These are phyloP conservation scores for Geotrupes spiniger DNA, from an alignment of 2,888 invertebrate species.

Conservation along the genomic window DNA sequence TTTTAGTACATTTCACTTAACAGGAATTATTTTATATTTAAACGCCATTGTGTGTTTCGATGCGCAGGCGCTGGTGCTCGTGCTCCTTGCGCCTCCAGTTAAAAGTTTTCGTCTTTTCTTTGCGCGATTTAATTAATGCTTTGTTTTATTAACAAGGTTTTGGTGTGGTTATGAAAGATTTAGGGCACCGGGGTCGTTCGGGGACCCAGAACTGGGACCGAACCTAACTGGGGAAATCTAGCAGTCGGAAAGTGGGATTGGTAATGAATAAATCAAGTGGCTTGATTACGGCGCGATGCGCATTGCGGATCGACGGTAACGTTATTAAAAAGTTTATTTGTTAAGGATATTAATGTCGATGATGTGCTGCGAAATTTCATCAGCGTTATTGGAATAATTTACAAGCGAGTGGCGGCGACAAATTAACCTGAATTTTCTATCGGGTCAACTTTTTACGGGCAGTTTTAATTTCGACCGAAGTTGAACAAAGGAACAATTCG, in stretches of 20 bases:
- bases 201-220: conserved; percentile 21
- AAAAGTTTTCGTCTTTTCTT: conserved; percentile 24
- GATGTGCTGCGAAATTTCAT: conserved; percentile 3
- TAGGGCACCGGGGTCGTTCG: conserved; percentile 22
- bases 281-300: conserved; percentile 34
- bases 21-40: no score
- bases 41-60: no score
- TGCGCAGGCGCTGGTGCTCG: no score
- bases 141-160: conserved; percentile 34
- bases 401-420: neutral
- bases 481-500: no score
- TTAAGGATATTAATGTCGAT: conserved; percentile 7
- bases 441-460: no score
- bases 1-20: no score
- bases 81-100: conserved; percentile 1
- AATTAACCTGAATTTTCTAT: conserved; percentile 3
- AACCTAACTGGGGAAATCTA: conserved; percentile 35
- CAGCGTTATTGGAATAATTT: neutral
- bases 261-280: conserved; percentile 36
- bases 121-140: conserved; percentile 30
- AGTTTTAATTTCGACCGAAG: no score
- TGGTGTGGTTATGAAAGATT: conserved; percentile 35
- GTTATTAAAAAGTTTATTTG: conserved; percentile 8
- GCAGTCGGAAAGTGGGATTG: conserved; percentile 34
- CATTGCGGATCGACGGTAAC: conserved; percentile 25